These are phyloP conservation scores for Stenotaenia linearis DNA, from an alignment of 2,888 invertebrate species.

Conservation along the genomic window DNA sequence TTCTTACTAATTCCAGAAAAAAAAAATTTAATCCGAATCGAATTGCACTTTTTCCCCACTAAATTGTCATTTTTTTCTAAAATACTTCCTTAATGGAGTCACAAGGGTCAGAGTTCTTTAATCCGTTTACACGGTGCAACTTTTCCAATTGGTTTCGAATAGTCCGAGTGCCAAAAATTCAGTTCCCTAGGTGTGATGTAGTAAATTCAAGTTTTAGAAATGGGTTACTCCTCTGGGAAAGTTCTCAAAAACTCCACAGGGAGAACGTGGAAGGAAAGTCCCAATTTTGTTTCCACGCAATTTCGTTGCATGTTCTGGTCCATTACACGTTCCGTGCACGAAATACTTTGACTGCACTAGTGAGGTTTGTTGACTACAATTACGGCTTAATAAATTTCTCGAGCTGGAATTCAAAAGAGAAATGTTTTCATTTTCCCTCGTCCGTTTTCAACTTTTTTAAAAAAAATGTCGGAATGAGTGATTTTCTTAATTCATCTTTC, in stretches of 20 bases:
- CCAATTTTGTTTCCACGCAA: conserved; percentile 9
- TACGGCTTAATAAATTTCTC: not conserved
- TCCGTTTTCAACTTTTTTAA: not conserved
- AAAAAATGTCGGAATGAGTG: not conserved
- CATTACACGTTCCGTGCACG: conserved; percentile 4
- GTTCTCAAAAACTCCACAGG: not conserved
- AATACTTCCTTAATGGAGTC: not conserved
- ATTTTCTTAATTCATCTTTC: not conserved
- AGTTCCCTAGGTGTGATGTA: not conserved
- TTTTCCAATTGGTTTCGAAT: not conserved
- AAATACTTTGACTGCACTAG: not conserved
- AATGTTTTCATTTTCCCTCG: not conserved
- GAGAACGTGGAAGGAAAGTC: not conserved
- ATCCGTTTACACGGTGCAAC: not conserved
- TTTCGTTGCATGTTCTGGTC: conserved; percentile 4
- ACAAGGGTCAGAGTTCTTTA: not conserved
- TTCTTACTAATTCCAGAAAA: too few species aligned
- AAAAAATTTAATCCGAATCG: too few species aligned
- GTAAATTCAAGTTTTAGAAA: not conserved
- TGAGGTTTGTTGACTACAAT: conserved; percentile 3
- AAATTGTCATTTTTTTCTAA: not conserved
- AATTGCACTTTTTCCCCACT: not conserved
- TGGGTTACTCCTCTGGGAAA: not conserved
- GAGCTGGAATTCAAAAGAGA: not conserved
- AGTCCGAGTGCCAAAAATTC: not conserved